These are phyloP conservation scores for Lepidurus apus DNA, from an alignment of 1,140 invertebrate species.

Conservation along the genomic window DNA sequence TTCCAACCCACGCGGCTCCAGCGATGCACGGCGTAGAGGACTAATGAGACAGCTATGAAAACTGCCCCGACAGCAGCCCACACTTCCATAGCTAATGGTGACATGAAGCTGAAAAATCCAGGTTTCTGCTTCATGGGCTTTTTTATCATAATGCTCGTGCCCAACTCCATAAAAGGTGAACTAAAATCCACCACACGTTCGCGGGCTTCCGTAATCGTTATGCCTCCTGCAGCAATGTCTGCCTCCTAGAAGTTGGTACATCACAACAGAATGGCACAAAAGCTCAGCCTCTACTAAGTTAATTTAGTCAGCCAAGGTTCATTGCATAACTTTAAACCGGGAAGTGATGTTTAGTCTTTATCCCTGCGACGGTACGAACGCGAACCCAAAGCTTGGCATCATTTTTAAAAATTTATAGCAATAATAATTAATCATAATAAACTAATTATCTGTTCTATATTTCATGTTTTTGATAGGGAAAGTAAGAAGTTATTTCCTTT, in stretches of 20 bases:
- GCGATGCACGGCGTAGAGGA: slow-evolving; percentile 56
- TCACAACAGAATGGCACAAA: background rate
- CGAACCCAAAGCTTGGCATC: slow-evolving; percentile 3
- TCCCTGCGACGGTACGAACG: background rate
- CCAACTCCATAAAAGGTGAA: slow-evolving; percentile 63
- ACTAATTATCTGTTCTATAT: too few species aligned
- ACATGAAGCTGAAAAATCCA: slow-evolving; percentile 62
- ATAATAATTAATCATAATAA: too few species aligned
- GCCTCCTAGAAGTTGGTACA: slow-evolving; percentile 49
- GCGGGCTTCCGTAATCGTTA: slow-evolving; percentile 58
- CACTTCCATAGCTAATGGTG: slow-evolving; percentile 57
- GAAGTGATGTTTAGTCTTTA: background rate
- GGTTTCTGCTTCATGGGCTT: slow-evolving; percentile 56
- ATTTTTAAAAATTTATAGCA: background rate
- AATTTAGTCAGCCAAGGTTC: background rate
- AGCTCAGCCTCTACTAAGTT: background rate
- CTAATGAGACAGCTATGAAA: slow-evolving; percentile 57
- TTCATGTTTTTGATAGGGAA: too few species aligned
- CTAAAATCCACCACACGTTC: slow-evolving; percentile 60
- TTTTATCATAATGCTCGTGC: slow-evolving; percentile 66
- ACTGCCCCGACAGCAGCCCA: slow-evolving; percentile 59
- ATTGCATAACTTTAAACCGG: background rate
- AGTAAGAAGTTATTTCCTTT: too few species aligned
- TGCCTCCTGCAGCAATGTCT: slow-evolving; percentile 58
- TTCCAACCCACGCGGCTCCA: slow-evolving; percentile 58